phyloP scores from a whole-genome alignment of 2,888 invertebrate species.

The Agonopterix alstromeriana region DNA sequence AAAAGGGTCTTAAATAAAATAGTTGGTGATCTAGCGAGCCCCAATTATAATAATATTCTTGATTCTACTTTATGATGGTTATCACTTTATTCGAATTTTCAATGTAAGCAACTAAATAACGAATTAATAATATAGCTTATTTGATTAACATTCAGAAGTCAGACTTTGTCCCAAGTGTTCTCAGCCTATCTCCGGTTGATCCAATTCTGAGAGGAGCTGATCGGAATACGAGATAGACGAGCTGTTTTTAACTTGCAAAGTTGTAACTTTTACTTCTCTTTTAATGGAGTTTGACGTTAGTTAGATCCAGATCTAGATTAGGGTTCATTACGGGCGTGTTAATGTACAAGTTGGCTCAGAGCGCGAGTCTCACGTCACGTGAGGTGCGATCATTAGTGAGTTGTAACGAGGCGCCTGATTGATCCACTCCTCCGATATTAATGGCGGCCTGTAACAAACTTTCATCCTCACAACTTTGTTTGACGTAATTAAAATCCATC shows the following conservation, averaged over 20 bases:
- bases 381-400: constrained; percentile 28
- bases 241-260: constrained; percentile 12
- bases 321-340: constrained; percentile 19
- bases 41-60: too few relatives aligned
- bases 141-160: too few relatives aligned
- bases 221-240: too few relatives aligned
- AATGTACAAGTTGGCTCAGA: constrained; percentile 24
- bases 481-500: constrained; percentile 76
- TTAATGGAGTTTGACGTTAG: constrained; percentile 30
- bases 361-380: constrained; percentile 1
- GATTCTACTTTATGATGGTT: too few relatives aligned
- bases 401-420: constrained; percentile 30
- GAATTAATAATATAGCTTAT: too few relatives aligned
- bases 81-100: too few relatives aligned
- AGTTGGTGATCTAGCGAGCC: too few relatives aligned
- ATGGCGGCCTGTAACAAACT: constrained; percentile 35
- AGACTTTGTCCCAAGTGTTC: too few relatives aligned
- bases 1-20: too few relatives aligned
- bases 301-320: constrained; percentile 23
- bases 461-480: constrained; percentile 56
- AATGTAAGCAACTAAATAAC: too few relatives aligned
- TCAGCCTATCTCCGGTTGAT: neutral
- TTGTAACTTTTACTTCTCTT: constrained; percentile 16
- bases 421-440: constrained; percentile 26
- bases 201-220: neutral